Conservation (phyloP, 64 coral and sea anemone species). For the Exaiptasia diaphana region DNA sequence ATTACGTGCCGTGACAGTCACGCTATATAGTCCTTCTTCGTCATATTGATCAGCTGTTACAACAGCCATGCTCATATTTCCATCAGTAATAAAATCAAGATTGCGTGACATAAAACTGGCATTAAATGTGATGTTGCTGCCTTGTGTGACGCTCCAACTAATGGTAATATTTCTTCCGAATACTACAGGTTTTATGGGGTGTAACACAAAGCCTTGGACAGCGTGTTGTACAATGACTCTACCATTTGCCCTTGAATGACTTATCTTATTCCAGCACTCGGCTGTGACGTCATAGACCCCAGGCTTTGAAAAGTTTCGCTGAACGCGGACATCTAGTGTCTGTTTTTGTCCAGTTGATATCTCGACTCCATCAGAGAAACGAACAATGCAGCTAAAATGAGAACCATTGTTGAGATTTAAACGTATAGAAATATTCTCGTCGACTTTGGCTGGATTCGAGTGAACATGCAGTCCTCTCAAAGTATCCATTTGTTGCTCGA, state of each 20-base stretch:
- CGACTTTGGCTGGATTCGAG: neutral
- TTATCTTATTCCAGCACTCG: conserved; percentile 45
- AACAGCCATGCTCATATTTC: neutral
- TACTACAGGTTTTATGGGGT: neutral
- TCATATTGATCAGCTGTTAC: conserved; percentile 30
- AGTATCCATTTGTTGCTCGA: conserved; percentile 32
- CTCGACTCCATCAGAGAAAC: conserved; percentile 13
- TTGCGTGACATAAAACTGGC: neutral
- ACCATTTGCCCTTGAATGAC: neutral
- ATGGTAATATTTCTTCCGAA: conserved; percentile 36
- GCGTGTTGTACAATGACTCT: conserved; percentile 25
- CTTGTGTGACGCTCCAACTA: conserved; percentile 8
- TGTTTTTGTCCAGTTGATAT: neutral
- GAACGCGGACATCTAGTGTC: neutral
- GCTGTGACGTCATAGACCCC: conserved; percentile 21
- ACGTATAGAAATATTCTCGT: conserved; percentile 16
- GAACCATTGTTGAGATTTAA: conserved; percentile 36
- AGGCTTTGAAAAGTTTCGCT: neutral
- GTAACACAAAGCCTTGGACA: conserved; percentile 44
- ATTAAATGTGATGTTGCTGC: conserved; percentile 49
- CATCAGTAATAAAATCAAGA: neutral
- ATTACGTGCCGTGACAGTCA: conserved; percentile 51
- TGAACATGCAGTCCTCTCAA: conserved; percentile 23
- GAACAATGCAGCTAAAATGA: conserved; percentile 29
- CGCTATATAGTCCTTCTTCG: conserved; percentile 3